Conservation (phyloP, 2,113 vertebrate genomes). For the Phrynocephalus versicolor region DNA sequence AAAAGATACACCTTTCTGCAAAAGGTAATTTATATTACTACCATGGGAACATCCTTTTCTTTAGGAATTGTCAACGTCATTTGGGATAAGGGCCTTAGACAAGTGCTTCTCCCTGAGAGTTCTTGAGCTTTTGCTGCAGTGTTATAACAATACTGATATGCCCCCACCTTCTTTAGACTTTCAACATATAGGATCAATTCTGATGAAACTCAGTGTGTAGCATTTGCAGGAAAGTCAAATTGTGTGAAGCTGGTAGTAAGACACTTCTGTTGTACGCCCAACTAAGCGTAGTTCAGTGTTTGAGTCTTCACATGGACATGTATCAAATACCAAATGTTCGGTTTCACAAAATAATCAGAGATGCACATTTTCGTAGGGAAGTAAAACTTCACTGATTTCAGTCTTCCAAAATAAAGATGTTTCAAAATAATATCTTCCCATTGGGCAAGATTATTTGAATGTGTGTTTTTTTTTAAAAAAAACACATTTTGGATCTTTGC, state of each 20-base stretch:
- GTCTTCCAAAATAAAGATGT: no score
- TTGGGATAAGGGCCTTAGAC: background rate
- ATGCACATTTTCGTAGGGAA: background rate
- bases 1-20: no score
- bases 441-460: no score
- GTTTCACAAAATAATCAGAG: background rate
- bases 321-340: background rate
- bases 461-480: no score
- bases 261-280: background rate
- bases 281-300: background rate
- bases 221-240: background rate
- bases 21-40: no score
- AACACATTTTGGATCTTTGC: no score
- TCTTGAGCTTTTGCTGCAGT: background rate
- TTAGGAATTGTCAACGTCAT: background rate
- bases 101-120: background rate
- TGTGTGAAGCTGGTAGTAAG: background rate
- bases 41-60: background rate
- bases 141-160: background rate
- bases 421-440: no score
- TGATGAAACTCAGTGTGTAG: background rate
- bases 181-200: background rate
- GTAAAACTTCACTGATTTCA: no score
- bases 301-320: background rate
- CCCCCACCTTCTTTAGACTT: background rate